Evolutionary conservation across 1,140 invertebrate genomes (phyloP), one percentile per base, ranked within the genome.

Genomic region (Bradysia coprophila): DNA sequence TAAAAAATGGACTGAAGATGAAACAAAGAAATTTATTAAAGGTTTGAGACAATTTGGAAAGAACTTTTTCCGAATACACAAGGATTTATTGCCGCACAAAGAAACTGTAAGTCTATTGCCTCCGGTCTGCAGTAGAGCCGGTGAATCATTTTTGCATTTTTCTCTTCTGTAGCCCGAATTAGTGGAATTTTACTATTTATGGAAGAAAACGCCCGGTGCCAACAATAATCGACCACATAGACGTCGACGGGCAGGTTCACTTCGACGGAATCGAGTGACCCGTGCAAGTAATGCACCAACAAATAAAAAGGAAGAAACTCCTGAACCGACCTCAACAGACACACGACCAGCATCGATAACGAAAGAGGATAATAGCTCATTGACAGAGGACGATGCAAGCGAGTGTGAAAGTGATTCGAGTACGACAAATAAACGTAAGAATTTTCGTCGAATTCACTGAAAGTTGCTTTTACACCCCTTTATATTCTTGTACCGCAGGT

Each of bases 131-230:
- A n/a, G n/a, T n/a, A n/a, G n/a, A n/a, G n/a, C n/a, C n/a, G n/a
- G n/a, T n/a, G n/a, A n/a, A n/a, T n/a, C n/a, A n/a, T n/a, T n/a
- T n/a, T n/a, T n/a, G n/a, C n/a, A 8, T 31, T n/a, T 31, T n/a
- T 31, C 28, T 31, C 28, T 31, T n/a, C 8, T 39, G 5, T 21
- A 39, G 38, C 78, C 89, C 33, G 92, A 98, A 57, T 66, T 98
- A 51, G 91, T 99, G 21, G 92, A 97, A 57, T 98, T 90, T 67
- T 99, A 98, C 65, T 99, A 99, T 67, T 73, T 97, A 57, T 99
- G 94, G 95, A 99, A 99, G 69, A 99, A 98, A 68, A 97, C 93
- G n/a, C 90, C 93, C n/a, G 87, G 87, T 51, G 93, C 93, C 36
- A 87, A 89, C 58, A 89, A 86, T 60, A 89, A 91, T 62, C 72